Conservation (phyloP, 2,113 vertebrate genomes). For the Strigops habroptila region DNA sequence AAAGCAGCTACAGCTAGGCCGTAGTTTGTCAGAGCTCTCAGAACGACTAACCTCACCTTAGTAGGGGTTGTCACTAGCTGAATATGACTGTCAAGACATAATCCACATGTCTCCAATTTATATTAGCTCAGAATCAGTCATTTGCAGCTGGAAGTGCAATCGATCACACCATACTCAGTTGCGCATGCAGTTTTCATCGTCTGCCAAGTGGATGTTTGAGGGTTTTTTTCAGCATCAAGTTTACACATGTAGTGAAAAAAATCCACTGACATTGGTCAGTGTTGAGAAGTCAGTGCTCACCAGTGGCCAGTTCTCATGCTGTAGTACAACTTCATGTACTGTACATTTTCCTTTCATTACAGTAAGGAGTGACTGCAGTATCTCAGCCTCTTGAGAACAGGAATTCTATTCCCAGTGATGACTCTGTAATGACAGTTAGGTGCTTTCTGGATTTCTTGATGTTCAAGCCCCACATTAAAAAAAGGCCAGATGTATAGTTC, state of each 20-base stretch:
- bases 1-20: background rate
- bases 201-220: background rate
- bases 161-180: background rate
- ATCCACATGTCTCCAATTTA: background rate
- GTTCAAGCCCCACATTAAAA: background rate
- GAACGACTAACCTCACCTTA: background rate
- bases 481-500: background rate
- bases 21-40: background rate
- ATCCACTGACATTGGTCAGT: background rate
- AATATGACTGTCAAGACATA: background rate
- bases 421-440: background rate
- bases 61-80: background rate
- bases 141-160: background rate
- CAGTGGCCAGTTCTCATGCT: background rate
- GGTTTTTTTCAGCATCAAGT: background rate
- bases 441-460: background rate
- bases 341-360: background rate
- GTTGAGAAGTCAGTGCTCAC: background rate
- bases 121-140: background rate
- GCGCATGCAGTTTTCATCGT: background rate
- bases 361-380: background rate
- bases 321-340: background rate
- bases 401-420: background rate
- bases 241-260: background rate
- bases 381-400: background rate